These are phyloP conservation scores for Diachrysia chrysitis DNA, from an alignment of 2,888 invertebrate genomes.

Conservation along the genomic window DNA sequence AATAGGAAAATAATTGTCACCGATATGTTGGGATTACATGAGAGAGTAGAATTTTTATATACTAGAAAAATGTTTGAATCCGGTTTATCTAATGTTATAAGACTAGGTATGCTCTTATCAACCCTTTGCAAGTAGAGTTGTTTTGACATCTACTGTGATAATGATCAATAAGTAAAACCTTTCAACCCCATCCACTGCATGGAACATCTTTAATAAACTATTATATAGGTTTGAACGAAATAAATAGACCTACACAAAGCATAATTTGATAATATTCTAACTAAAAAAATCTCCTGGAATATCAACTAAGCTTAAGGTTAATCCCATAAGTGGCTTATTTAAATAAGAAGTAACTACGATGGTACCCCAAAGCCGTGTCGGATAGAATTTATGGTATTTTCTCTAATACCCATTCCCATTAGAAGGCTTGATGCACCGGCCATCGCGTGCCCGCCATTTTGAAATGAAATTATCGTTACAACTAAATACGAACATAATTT, in stretches of 20 bases:
- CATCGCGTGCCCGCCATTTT: constrained; percentile 33
- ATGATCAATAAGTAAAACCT: no score
- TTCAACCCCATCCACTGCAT: background rate
- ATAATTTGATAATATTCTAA: constrained; percentile 1
- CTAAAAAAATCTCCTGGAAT: background rate
- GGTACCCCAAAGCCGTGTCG: constrained; percentile 26
- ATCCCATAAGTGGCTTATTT: constrained; percentile 39
- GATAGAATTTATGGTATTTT: constrained; percentile 50
- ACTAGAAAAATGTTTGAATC: no score
- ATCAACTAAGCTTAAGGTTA: background rate
- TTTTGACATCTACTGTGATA: no score
- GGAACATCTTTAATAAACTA: background rate
- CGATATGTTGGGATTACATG: no score
- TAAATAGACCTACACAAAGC: background rate
- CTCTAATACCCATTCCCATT: constrained; percentile 48
- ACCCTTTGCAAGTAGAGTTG: no score
- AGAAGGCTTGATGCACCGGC: constrained; percentile 15
- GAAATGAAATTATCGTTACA: constrained; percentile 39
- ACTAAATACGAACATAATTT: constrained; percentile 42
- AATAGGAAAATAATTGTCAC: no score
- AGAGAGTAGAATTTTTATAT: no score
- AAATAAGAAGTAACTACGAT: constrained; percentile 32
- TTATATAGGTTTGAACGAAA: background rate
- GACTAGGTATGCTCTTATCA: no score
- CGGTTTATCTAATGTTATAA: no score